Evolutionary conservation across 2,113 vertebrate species (phyloP).

Genomic region (Telmatochromis sp.): DNA sequence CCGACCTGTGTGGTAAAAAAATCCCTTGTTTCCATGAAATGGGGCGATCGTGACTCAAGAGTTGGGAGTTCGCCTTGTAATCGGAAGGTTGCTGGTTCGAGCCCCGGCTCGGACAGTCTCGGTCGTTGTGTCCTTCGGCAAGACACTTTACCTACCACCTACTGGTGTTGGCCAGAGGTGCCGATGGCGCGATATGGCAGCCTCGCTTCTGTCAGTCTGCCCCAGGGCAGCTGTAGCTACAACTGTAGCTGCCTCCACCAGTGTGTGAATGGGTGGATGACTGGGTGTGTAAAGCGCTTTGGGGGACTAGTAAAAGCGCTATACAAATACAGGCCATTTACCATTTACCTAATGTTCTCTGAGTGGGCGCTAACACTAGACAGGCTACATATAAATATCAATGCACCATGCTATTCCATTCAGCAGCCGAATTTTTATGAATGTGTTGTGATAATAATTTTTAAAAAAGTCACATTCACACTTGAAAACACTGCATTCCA

Average conservation of each 20-base stretch:
- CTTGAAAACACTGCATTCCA: not conserved
- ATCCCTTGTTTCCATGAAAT: not conserved
- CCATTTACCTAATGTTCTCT: not conserved
- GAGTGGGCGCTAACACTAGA: not conserved
- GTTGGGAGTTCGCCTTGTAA: not conserved
- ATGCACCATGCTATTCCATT: not conserved
- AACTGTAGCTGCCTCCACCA: not conserved
- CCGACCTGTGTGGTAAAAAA: not conserved
- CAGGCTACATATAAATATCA: not conserved
- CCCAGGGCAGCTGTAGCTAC: not conserved
- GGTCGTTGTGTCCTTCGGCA: not conserved
- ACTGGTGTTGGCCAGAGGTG: fast-evolving
- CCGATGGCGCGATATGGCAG: fast-evolving
- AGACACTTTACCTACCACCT: fast-evolving
- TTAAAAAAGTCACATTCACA: fast-evolving
- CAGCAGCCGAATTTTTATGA: not conserved
- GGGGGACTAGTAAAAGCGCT: not conserved
- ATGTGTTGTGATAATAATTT: not conserved
- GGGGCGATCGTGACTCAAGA: fast-evolving
- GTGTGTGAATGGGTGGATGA: not conserved
- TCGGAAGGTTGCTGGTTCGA: fast-evolving
- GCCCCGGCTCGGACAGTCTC: not conserved
- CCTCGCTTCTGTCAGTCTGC: too few relatives aligned
- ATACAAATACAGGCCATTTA: not conserved
- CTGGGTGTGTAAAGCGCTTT: not conserved